These are phyloP conservation scores for Drosophila meridionalis DNA, from an alignment of 2,888 invertebrate genomes.

Conservation along the genomic window DNA sequence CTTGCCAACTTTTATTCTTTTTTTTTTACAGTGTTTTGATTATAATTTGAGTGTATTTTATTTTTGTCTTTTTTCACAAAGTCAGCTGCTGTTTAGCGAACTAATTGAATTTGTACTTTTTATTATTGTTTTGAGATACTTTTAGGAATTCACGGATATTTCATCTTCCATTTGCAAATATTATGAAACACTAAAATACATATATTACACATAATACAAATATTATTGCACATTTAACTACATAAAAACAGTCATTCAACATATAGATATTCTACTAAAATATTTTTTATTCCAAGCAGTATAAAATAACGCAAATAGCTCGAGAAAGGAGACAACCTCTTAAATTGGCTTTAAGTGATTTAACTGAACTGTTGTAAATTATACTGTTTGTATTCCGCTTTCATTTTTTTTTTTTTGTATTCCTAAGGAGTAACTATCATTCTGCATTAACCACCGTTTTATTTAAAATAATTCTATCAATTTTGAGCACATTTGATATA, in stretches of 20 bases:
- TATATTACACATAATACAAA: neutral
- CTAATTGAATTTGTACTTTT: slow-evolving; percentile 17
- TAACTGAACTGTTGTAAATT: neutral
- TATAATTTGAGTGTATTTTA: neutral
- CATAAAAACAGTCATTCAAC: neutral
- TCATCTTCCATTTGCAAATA: slow-evolving; percentile 11
- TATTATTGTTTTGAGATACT: slow-evolving; percentile 19
- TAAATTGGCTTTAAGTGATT: neutral
- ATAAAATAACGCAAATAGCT: neutral
- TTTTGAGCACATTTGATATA: neutral
- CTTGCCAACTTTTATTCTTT: too few species aligned
- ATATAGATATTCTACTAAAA: neutral
- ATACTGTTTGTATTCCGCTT: neutral
- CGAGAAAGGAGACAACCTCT: neutral
- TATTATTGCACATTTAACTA: slow-evolving; percentile 11
- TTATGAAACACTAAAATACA: slow-evolving; percentile 8
- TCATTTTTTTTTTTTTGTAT: neutral
- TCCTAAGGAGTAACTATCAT: neutral
- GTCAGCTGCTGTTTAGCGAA: neutral
- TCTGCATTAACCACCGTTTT: neutral
- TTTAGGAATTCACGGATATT: neutral
- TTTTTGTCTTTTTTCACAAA: neutral
- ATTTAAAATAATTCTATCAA: too few species aligned
- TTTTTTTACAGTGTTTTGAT: too few species aligned
- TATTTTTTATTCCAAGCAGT: neutral